phyloP scores from a whole-genome alignment of 2,888 invertebrate species.

The Chironomus riparius region DNA sequence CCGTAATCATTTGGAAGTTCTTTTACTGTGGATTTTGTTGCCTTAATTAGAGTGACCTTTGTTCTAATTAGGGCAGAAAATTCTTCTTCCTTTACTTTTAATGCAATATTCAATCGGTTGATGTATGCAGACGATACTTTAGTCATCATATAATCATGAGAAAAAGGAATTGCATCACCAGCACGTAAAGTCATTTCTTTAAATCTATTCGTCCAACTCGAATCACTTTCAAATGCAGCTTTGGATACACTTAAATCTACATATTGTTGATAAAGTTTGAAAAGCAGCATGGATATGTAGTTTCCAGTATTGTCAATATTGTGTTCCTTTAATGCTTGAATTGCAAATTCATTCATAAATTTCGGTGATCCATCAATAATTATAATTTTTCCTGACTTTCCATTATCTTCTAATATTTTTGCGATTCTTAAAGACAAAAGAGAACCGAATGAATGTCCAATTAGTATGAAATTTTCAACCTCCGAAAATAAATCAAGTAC shows the following conservation, averaged over 20 bases:
- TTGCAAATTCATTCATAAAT: background rate
- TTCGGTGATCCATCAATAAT: background rate
- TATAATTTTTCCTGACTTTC: background rate
- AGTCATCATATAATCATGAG: background rate
- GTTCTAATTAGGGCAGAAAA: background rate
- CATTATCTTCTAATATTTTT: background rate
- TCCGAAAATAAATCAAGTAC: background rate
- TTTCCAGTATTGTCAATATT: background rate
- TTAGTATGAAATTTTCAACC: background rate
- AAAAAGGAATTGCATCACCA: background rate
- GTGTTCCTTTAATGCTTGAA: background rate
- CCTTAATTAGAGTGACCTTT: background rate
- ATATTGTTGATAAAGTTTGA: background rate
- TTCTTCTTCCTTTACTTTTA: background rate
- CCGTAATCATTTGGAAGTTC: background rate
- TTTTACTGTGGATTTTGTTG: background rate
- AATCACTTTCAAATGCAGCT: background rate
- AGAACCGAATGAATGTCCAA: slow-evolving; percentile 2
- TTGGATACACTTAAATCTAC: background rate
- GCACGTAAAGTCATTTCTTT: background rate
- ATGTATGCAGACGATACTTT: background rate
- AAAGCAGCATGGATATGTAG: background rate
- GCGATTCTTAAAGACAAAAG: slow-evolving; percentile 42
- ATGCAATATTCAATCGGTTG: background rate
- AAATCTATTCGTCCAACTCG: background rate